phyloP scores from a whole-genome alignment of 2,888 invertebrate genomes.

The Andrena haemorrhoa region DNA sequence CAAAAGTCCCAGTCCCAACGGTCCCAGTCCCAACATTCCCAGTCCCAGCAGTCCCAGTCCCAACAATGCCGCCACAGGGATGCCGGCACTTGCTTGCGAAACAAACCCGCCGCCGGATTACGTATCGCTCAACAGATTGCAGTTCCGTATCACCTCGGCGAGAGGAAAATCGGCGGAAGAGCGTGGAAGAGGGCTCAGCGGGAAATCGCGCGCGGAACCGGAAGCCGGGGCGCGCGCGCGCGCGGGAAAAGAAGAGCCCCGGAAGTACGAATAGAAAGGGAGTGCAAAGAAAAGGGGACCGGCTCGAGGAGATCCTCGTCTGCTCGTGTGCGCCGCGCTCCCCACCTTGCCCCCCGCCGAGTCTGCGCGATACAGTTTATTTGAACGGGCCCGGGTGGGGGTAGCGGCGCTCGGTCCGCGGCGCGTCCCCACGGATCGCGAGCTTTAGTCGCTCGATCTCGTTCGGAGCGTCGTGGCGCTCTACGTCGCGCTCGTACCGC shows the following conservation, averaged over 20 bases:
- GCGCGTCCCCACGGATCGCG: conserved; percentile 78
- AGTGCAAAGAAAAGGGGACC: conserved; percentile 44
- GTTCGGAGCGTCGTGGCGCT: conserved; percentile 80
- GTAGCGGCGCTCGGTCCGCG: conserved; percentile 51
- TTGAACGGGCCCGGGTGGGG: conserved; percentile 61
- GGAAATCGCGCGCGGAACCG: conserved; percentile 61
- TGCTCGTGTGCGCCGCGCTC: conserved; percentile 38
- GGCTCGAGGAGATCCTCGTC: conserved; percentile 37
- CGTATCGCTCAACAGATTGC: neutral
- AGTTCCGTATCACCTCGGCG: conserved; percentile 8
- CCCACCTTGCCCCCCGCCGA: conserved; percentile 35
- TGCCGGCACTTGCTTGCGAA: no score
- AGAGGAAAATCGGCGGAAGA: conserved; percentile 47
- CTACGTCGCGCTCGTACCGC: conserved; percentile 61
- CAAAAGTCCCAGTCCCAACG: no score
- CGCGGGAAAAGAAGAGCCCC: conserved; percentile 19
- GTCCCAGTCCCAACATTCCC: no score
- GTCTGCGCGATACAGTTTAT: conserved; percentile 80
- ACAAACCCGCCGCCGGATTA: neutral
- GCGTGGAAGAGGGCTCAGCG: conserved; percentile 21
- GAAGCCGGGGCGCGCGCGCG: conserved; percentile 35
- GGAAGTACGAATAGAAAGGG: conserved; percentile 51
- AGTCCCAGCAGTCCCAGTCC: no score
- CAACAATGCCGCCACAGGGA: no score
- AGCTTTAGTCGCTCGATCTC: conserved; percentile 83